Percentiles rank a stretch among this genome's conserved stretches.
These are phyloP conservation scores for Nymphicus hollandicus DNA, from an alignment of 2,113 vertebrate species.

Conservation along the genomic window DNA sequence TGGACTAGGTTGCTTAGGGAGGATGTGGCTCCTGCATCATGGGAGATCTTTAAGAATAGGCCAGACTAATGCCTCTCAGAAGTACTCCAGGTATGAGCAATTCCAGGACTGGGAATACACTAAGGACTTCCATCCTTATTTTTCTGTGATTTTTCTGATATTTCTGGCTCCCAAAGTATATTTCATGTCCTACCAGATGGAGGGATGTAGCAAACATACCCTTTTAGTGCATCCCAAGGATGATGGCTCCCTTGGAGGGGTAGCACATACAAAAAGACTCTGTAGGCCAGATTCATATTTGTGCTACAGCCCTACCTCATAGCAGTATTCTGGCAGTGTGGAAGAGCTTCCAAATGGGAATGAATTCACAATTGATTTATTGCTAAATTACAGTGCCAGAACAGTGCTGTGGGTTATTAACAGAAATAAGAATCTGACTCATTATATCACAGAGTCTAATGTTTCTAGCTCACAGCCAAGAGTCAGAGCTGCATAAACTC, in stretches of 20 bases:
- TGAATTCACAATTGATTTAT: conserved; percentile 6
- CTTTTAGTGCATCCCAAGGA: background rate
- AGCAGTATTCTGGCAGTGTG: background rate
- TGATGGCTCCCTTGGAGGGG: background rate
- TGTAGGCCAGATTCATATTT: background rate
- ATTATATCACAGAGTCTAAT: background rate
- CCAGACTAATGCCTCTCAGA: background rate
- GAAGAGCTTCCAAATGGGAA: conserved; percentile 28
- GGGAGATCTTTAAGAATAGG: background rate
- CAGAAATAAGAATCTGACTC: conserved; percentile 54
- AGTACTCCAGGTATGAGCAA: conserved; percentile 5
- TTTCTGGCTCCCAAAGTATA: background rate
- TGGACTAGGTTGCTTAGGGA: background rate
- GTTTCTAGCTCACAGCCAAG: conserved; percentile 20
- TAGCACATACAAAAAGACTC: background rate
- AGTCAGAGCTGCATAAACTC: background rate
- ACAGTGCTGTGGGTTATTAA: conserved; percentile 54
- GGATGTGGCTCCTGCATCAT: background rate
- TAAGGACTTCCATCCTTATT: background rate
- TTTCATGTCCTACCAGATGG: conserved; percentile 34
- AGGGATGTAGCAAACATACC: background rate
- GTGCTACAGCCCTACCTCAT: background rate
- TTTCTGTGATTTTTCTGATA: background rate
- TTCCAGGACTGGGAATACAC: background rate
- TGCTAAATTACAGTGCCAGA: conserved; percentile 10